Percentiles rank a stretch among this genome's conserved stretches.
Conservation (phyloP, 2,797 vertebrate genomes). For the Periparus ater region DNA sequence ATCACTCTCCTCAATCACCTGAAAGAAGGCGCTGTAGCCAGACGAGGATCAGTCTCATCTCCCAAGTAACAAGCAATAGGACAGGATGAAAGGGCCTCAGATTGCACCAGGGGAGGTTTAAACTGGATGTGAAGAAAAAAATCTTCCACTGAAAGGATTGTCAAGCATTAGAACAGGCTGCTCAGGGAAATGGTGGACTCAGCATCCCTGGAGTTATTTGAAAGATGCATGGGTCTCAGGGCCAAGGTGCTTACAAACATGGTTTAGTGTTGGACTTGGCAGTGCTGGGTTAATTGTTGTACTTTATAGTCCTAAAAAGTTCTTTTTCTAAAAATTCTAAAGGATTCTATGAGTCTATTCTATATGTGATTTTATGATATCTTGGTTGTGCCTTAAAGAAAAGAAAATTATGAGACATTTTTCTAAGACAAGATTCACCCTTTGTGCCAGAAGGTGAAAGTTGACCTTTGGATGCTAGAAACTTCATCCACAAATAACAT, state of each 20-base stretch:
- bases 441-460: slow-evolving; percentile 8
- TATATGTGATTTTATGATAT: neutral
- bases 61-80: neutral
- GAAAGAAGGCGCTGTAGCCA: neutral
- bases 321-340: neutral
- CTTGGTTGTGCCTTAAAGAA: neutral
- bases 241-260: neutral
- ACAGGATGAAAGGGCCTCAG: neutral
- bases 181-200: neutral
- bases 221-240: neutral
- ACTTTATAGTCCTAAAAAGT: neutral
- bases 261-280: neutral
- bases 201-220: neutral
- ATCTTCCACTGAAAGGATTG: neutral
- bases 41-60: accelerated
- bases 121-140: neutral
- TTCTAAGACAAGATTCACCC: neutral
- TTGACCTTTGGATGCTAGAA: slow-evolving; percentile 48
- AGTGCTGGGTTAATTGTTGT: neutral
- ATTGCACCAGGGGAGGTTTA: neutral
- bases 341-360: neutral
- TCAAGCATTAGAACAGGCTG: neutral
- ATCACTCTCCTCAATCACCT: neutral
- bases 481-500: slow-evolving; percentile 41
- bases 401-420: slow-evolving; percentile 8